phyloP scores from a whole-genome alignment of 64 coral and sea anemone species.

The Actinia equina region DNA sequence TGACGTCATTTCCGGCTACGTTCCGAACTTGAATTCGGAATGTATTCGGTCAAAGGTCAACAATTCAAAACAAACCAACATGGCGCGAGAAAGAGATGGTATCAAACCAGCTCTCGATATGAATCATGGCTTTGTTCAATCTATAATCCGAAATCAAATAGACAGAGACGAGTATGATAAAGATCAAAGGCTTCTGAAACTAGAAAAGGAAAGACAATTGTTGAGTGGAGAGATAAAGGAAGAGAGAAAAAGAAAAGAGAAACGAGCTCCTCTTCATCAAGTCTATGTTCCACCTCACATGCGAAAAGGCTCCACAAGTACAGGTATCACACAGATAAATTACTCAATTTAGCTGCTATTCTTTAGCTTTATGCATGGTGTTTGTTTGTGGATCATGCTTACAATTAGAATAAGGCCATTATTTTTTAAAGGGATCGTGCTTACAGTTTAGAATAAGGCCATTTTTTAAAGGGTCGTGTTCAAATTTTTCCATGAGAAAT shows the following conservation, averaged over 20 bases:
- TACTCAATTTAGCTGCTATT: too few species aligned
- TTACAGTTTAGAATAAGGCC: too few species aligned
- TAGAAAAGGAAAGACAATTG: not conserved
- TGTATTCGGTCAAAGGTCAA: not conserved
- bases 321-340: too few species aligned
- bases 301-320: not conserved
- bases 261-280: slow-evolving; percentile 39
- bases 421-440: too few species aligned
- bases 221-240: not conserved
- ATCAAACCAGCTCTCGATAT: slow-evolving; percentile 54
- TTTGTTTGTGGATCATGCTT: too few species aligned
- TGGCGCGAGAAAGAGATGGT: not conserved
- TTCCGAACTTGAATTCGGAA: not conserved
- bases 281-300: slow-evolving; percentile 87
- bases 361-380: too few species aligned
- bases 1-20: not conserved
- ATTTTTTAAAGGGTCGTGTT: too few species aligned
- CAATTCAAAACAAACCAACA: not conserved
- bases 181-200: slow-evolving; percentile 72
- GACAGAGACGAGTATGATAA: slow-evolving; percentile 95
- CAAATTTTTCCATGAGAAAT: too few species aligned
- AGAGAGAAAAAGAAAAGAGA: slow-evolving; percentile 38
- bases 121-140: slow-evolving; percentile 90
- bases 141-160: slow-evolving; percentile 87
- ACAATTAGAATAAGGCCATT: too few species aligned